Evolutionary conservation across 2,888 invertebrate genomes (phyloP), one percentile per base, ranked within the genome.

Genomic region (Zygaena filipendulae): DNA sequence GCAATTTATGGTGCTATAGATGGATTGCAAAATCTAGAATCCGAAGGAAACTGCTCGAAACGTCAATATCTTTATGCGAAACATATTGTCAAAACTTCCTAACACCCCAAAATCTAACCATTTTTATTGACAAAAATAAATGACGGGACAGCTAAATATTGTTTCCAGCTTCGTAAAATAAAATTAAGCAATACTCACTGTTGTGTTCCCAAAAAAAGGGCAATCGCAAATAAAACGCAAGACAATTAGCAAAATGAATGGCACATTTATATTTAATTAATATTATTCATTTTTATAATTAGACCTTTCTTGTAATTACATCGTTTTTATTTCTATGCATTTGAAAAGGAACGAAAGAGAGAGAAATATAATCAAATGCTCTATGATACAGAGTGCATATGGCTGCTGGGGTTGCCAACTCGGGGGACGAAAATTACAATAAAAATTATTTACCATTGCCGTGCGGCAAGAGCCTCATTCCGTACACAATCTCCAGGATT

Each of bases 221-320:
- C n/a, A n/a, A n/a, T n/a, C n/a, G n/a, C n/a, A 71, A 79, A 80
- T 74, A 58, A 79, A 80, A 79, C 72, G 59, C 74, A 58, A 53
- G 7, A n/a, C n/a, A 46, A 55, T 55, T 79, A 77, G 79, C 80
- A 81, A 81, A 81, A 81, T 79, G 80, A 79, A 81, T 80, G 81
- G 80, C 80, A 81, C 80, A 79, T 80, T 77, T 77, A 77, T 77
- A 74, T 75, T 80, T 80, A 79, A 81, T 80, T 80, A 80, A 69
- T 67, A 80, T 77, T 77, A 79, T 77, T 69, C 71, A 72, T 75
- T 77, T 77, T 79, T 72, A 77, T 77, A 74, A 72, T 79, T 70
- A 77, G 67, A 77, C 67, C 70, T 75, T 75, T 72, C 63, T 70
- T 68, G 70, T 75, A 66, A 67, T 67, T 62, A 68, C 63, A 59